A percentile compares a stretch with the other conserved stretches of the same genome.
These are phyloP conservation scores for Oreotrochilus melanogaster DNA, from an alignment of 2,113 vertebrate species.

Conservation along the genomic window DNA sequence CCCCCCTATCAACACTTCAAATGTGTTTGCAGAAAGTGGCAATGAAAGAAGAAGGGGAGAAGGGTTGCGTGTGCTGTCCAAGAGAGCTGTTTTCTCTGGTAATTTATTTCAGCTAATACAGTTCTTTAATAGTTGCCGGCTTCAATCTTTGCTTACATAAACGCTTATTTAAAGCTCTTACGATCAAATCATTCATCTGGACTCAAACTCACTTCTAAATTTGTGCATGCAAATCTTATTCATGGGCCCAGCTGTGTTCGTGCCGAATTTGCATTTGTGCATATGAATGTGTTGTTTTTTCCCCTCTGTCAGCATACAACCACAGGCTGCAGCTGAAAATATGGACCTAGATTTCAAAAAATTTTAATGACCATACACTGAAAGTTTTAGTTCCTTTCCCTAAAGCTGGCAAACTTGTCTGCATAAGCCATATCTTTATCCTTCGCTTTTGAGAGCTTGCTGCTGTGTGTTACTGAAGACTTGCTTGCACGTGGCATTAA, in stretches of 20 bases:
- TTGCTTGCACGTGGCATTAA: constrained; percentile 22
- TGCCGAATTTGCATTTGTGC: constrained; percentile 76
- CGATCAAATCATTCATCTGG: constrained; percentile 74
- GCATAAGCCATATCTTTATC: constrained; percentile 41
- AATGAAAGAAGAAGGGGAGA: constrained; percentile 1
- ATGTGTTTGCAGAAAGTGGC: neutral
- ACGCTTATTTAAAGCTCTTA: constrained; percentile 74
- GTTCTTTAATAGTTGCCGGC: constrained; percentile 57
- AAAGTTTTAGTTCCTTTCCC: constrained; percentile 63
- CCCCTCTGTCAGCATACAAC: constrained; percentile 71
- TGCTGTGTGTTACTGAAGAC: neutral
- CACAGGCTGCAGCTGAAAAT: constrained; percentile 74
- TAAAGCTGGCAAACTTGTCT: constrained; percentile 46
- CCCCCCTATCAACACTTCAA: neutral
- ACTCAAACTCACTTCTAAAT: constrained; percentile 71
- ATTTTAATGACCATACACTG: constrained; percentile 62
- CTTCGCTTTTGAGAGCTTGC: neutral
- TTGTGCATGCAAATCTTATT: constrained; percentile 75
- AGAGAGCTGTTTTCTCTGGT: constrained; percentile 65
- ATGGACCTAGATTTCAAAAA: constrained; percentile 74
- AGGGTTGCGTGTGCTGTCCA: neutral
- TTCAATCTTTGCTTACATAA: constrained; percentile 73
- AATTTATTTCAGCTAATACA: constrained; percentile 70
- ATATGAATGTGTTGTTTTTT: constrained; percentile 74
- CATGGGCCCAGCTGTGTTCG: constrained; percentile 73